Percentiles rank a stretch among this genome's conserved stretches.
These are phyloP conservation scores for Hypselothyrea guttata DNA, from an alignment of 2,888 invertebrate species.

Conservation along the genomic window DNA sequence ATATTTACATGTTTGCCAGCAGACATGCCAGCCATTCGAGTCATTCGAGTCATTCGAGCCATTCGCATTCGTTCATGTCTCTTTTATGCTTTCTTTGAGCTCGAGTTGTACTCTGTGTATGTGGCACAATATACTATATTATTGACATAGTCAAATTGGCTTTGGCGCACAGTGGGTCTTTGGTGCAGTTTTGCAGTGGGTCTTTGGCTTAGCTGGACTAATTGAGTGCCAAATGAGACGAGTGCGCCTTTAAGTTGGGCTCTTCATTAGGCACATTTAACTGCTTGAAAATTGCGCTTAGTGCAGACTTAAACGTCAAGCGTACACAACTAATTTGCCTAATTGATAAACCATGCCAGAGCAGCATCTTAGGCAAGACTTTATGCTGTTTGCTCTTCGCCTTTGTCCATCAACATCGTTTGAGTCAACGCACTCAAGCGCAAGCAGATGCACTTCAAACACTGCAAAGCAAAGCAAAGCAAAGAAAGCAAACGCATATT, in stretches of 20 bases:
- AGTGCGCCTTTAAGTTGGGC: constrained; percentile 41
- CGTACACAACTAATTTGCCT: constrained; percentile 67
- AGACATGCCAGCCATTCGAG: constrained; percentile 19
- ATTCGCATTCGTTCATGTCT: constrained; percentile 20
- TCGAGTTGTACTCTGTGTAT: constrained; percentile 11
- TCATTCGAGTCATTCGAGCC: too few species aligned
- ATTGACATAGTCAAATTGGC: constrained; percentile 73
- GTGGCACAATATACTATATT: constrained; percentile 18
- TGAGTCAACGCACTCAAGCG: constrained; percentile 56
- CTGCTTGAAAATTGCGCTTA: constrained; percentile 25
- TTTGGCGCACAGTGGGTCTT: constrained; percentile 22
- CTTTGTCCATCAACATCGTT: constrained; percentile 63
- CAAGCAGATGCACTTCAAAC: constrained; percentile 60
- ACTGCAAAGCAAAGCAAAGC: neutral
- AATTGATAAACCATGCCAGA: constrained; percentile 67
- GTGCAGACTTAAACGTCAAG: constrained; percentile 26
- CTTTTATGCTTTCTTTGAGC: constrained; percentile 28
- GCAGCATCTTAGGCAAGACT: constrained; percentile 45
- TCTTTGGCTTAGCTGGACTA: constrained; percentile 41
- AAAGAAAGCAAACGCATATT: constrained; percentile 18
- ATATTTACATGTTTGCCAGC: constrained; percentile 70
- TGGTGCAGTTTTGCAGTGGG: constrained; percentile 23
- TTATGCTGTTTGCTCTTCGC: constrained; percentile 44
- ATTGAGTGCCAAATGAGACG: constrained; percentile 56
- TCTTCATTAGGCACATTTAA: constrained; percentile 41